A percentile compares a stretch with the other conserved stretches of the same genome.
phyloP scores from a whole-genome alignment of 2,113 vertebrate genomes.

The Riparia riparia region DNA sequence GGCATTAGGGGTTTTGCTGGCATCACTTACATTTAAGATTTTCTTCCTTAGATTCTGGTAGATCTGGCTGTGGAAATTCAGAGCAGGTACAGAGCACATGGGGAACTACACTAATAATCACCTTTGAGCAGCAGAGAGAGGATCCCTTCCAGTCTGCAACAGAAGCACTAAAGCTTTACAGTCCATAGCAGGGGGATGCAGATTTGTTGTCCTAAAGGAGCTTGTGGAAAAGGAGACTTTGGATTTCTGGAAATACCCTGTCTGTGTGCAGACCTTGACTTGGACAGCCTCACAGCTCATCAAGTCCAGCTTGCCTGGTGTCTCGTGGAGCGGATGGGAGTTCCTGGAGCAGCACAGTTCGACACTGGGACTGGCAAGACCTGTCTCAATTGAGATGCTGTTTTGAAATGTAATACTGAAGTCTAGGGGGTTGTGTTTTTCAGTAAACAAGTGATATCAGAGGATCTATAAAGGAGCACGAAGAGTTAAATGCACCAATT shows the following conservation, averaged over 20 bases:
- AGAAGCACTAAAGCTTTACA: background rate
- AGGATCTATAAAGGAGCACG: background rate
- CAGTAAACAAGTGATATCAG: background rate
- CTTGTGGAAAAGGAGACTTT: background rate
- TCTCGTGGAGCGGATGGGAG: background rate
- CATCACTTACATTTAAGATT: background rate
- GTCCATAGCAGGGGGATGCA: background rate
- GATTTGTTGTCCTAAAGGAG: background rate
- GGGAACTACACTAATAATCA: background rate
- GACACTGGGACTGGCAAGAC: background rate
- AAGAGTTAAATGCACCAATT: slow-evolving; percentile 46
- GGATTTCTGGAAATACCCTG: background rate
- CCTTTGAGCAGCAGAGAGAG: background rate
- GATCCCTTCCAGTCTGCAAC: background rate
- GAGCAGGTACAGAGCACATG: fast-evolving
- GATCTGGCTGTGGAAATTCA: background rate
- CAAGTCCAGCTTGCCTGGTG: background rate
- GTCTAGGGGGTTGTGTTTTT: background rate
- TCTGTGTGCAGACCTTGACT: background rate
- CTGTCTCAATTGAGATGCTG: background rate
- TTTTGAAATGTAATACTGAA: background rate
- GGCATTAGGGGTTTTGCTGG: background rate
- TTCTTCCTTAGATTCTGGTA: background rate
- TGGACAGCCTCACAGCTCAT: background rate
- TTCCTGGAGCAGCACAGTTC: background rate